Conservation (phyloP, 2,888 invertebrate species). For the Drosophila fungiperda region DNA sequence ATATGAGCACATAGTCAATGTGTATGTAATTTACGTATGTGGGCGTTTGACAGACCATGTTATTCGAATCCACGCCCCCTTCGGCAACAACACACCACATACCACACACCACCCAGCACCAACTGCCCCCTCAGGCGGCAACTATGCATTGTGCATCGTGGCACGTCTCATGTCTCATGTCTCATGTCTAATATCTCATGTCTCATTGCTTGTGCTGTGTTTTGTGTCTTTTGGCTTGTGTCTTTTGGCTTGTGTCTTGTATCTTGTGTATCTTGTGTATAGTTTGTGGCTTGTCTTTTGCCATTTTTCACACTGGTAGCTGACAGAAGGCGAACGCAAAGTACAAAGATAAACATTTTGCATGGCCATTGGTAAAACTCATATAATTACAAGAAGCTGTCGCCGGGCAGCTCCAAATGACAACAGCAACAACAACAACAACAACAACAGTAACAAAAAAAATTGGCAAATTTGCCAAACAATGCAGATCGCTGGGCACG, state of each 20-base stretch:
- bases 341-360: constrained; percentile 66
- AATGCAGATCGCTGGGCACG: constrained; percentile 77
- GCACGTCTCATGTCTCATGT: constrained; percentile 37
- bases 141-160: constrained; percentile 38
- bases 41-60: constrained; percentile 43
- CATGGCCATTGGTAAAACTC: constrained; percentile 56
- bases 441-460: constrained; percentile 7
- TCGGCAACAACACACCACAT: background rate
- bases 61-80: constrained; percentile 16
- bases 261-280: constrained; percentile 9
- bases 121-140: constrained; percentile 7
- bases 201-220: constrained; percentile 2
- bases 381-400: constrained; percentile 73
- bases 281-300: constrained; percentile 54
- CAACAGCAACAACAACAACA: constrained; percentile 14
- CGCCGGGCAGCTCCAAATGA: constrained; percentile 19
- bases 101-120: background rate
- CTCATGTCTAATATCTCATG: background rate
- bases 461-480: constrained; percentile 74
- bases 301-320: constrained; percentile 55
- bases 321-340: constrained; percentile 47
- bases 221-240: background rate
- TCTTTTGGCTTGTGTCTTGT: constrained; percentile 1
- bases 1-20: constrained; percentile 6
- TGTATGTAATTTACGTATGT: constrained; percentile 10